These are phyloP conservation scores for Acrobasis consociella DNA, from an alignment of 2,888 invertebrate genomes.

Conservation along the genomic window DNA sequence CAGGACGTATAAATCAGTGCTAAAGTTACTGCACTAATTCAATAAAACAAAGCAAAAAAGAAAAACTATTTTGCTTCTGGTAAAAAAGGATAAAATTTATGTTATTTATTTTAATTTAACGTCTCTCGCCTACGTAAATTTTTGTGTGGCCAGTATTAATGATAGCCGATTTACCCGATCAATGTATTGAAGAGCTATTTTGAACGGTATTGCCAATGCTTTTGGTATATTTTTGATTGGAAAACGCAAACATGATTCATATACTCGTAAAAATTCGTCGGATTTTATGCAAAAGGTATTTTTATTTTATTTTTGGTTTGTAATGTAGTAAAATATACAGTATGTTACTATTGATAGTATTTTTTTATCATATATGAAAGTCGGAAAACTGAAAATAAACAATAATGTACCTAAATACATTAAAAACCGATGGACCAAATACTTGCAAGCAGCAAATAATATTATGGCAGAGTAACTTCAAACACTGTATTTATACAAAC, in stretches of 20 bases:
- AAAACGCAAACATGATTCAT: neutral
- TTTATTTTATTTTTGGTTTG: neutral
- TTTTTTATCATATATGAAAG: too few species aligned
- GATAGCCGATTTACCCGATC: slow-evolving; percentile 3
- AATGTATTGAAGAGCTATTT: neutral
- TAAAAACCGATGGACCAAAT: too few species aligned
- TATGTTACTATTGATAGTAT: too few species aligned
- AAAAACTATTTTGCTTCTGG: slow-evolving; percentile 2
- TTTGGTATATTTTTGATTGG: neutral
- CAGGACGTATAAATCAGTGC: neutral
- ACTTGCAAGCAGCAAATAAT: too few species aligned
- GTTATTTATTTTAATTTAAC: slow-evolving; percentile 18
- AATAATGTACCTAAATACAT: too few species aligned
- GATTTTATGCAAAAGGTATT: neutral
- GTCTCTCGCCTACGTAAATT: slow-evolving; percentile 23
- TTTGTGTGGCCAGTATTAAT: slow-evolving; percentile 22
- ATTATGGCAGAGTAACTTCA: too few species aligned
- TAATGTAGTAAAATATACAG: too few species aligned
- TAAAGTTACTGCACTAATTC: slow-evolving; percentile 2
- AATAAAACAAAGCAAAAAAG: slow-evolving; percentile 2
- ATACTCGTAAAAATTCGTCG: neutral
- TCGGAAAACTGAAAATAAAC: too few species aligned
- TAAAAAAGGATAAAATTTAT: slow-evolving; percentile 5
- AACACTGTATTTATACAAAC: too few species aligned
- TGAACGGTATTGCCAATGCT: neutral